Evolutionary conservation across 2,797 vertebrate species (phyloP).

Genomic region (Sylvilagus floridanus): DNA sequence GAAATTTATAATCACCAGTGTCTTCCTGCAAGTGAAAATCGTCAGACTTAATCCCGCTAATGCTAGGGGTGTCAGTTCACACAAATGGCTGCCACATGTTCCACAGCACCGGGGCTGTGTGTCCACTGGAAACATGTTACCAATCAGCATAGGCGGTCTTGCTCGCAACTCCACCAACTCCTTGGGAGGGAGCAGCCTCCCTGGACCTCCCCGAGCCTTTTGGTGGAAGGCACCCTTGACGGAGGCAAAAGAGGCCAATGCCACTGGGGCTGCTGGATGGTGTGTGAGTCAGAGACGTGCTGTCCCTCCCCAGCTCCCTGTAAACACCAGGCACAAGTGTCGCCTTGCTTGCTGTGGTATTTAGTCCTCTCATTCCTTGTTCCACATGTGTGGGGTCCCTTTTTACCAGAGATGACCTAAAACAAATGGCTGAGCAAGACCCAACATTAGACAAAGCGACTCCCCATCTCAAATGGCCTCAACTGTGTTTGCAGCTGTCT

Average conservation of each 20-base stretch:
- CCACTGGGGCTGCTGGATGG: accelerated
- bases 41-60: not conserved
- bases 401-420: constrained; percentile 35
- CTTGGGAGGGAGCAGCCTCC: not conserved
- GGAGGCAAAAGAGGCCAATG: too few species aligned
- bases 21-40: constrained; percentile 52
- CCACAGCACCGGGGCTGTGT: not conserved
- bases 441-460: constrained; percentile 28
- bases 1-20: constrained; percentile 35
- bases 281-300: accelerated
- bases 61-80: constrained; percentile 16
- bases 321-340: not conserved
- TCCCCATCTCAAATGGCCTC: constrained; percentile 41
- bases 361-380: not conserved
- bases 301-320: not conserved
- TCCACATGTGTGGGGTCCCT: constrained; percentile 35
- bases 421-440: constrained; percentile 64
- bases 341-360: not conserved
- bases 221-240: not conserved
- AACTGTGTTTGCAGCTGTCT: constrained; percentile 70
- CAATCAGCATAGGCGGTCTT: not conserved
- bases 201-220: not conserved
- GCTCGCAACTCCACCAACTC: not conserved
- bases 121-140: constrained; percentile 19
- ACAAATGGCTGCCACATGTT: constrained; percentile 65